Percentiles rank a stretch among this genome's conserved stretches.
These are phyloP conservation scores for Hirtodrosophila trivittata DNA, from an alignment of 2,888 invertebrate species.

Conservation along the genomic window DNA sequence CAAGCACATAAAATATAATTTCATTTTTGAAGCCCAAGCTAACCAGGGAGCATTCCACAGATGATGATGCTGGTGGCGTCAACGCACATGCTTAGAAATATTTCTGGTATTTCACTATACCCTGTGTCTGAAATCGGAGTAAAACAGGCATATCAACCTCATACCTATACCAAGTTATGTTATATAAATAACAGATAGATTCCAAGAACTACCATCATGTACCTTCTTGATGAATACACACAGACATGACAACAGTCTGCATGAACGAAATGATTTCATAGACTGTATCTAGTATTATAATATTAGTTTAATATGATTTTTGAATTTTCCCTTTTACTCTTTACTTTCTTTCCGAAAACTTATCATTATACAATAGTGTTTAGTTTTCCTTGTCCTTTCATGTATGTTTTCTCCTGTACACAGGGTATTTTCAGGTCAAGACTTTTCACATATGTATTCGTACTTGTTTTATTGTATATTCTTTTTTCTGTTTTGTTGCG, in stretches of 20 bases:
- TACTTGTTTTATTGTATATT: slow-evolving; percentile 4
- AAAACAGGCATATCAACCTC: no score
- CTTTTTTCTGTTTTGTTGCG: slow-evolving; percentile 35
- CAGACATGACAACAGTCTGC: no score
- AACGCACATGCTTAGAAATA: slow-evolving; percentile 76
- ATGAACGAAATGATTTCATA: no score
- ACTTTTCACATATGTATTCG: not conserved
- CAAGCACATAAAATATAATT: slow-evolving; percentile 78
- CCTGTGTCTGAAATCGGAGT: not conserved
- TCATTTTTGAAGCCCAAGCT: slow-evolving; percentile 75
- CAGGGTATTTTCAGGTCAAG: not conserved
- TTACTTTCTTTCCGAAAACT: slow-evolving; percentile 23
- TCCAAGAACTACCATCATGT: no score
- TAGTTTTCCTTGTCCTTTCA: no score
- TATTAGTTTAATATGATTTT: no score
- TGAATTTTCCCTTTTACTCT: slow-evolving; percentile 15
- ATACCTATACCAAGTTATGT: no score
- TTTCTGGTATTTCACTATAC: slow-evolving; percentile 63
- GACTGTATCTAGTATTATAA: no score
- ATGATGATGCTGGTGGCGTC: slow-evolving; percentile 35
- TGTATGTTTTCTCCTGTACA: not conserved
- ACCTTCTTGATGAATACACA: no score
- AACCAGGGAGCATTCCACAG: slow-evolving; percentile 57
- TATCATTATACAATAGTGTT: not conserved
- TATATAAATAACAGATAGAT: no score